A percentile compares a stretch with the other conserved stretches of the same genome.
These are phyloP conservation scores for Poeciliopsis infans DNA, from an alignment of 2,797 vertebrate species.

Conservation along the genomic window DNA sequence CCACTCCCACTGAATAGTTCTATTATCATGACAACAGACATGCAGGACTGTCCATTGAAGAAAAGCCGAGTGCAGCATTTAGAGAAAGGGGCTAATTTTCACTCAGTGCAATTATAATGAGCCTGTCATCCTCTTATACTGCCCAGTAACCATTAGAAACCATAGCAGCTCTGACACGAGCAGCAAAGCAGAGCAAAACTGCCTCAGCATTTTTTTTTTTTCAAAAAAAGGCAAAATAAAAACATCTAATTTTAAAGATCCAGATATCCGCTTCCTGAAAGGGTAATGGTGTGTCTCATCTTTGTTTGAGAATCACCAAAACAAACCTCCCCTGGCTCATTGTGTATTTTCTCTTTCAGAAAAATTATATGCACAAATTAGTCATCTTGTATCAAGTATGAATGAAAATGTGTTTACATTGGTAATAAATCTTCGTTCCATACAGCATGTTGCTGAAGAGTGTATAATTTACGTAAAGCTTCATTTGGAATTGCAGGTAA, in stretches of 20 bases:
- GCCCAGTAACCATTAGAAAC: slow-evolving; percentile 64
- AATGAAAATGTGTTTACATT: slow-evolving; percentile 13
- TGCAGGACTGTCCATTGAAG: slow-evolving; percentile 65
- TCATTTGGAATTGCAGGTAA: slow-evolving; percentile 3
- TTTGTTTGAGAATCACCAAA: slow-evolving; percentile 20
- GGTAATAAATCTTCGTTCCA: slow-evolving; percentile 3
- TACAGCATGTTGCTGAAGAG: slow-evolving; percentile 7
- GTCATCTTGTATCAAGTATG: slow-evolving; percentile 20
- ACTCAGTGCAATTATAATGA: slow-evolving; percentile 75
- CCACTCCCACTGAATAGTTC: slow-evolving; percentile 46
- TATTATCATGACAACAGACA: slow-evolving; percentile 66
- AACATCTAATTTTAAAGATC: slow-evolving; percentile 20
- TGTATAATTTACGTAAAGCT: not conserved
- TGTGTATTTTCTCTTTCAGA: slow-evolving; percentile 3
- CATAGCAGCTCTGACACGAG: slow-evolving; percentile 55
- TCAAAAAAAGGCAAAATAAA: slow-evolving; percentile 39
- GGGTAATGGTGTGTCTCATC: slow-evolving; percentile 25
- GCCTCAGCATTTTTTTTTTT: slow-evolving; percentile 19
- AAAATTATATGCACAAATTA: slow-evolving; percentile 25
- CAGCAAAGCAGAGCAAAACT: slow-evolving; percentile 44
- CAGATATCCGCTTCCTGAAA: slow-evolving; percentile 23
- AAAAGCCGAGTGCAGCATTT: slow-evolving; percentile 54
- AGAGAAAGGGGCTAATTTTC: slow-evolving; percentile 67
- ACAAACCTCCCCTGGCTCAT: slow-evolving; percentile 29
- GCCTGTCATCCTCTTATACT: slow-evolving; percentile 69